Evolutionary conservation across 2,113 vertebrate species (phyloP), one percentile per base, ranked within the genome.

Genomic region (Holacanthus passer): DNA sequence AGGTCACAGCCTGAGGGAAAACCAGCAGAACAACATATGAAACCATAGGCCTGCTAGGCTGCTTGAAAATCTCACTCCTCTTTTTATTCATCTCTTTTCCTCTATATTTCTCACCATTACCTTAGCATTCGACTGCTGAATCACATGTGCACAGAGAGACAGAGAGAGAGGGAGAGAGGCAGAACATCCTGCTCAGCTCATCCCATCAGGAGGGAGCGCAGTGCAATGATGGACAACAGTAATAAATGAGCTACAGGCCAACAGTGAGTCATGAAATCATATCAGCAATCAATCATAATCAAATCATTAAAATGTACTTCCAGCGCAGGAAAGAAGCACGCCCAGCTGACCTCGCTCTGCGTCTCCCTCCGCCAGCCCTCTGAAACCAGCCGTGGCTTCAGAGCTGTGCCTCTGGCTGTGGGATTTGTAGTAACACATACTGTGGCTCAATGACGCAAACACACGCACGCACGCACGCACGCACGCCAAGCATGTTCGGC

Each of bases 271-370:
- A 89, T 88, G 78, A 88, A 92, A 91, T 92, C 89, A 94, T 79
- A 92, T 92, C 87, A 90, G 84, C 81, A 74, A 89, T 93, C 87
- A 87, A 87, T 93, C 87, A 83, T 91, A 93, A 93, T 93, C 89
- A 86, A 91, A 91, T 93, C 78, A 90, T 82, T 79, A 68, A 88
- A 88, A 89, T 88, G 73, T 87, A 91, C 91, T 93, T 88, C 82
- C 87, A 86, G 89, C 87, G 66, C 67, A 58, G 72, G 70, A 62
- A 67, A 79, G 39, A 32, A 59, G 62, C 62, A 48, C 77, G 41
- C 37, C 77, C 48, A 63, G 79, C 62, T 58, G 79, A 82, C 29
- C 77, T 47, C 53, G 24, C 72, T 83, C 43, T 68, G 68, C 27
- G 29, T 60, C 63, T 81, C 62, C 76, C 65, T 50, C 43, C n/a